Base-by-base conservation (phyloP, 2,113 vertebrate genomes). In the Cercocebus atys region DNA sequence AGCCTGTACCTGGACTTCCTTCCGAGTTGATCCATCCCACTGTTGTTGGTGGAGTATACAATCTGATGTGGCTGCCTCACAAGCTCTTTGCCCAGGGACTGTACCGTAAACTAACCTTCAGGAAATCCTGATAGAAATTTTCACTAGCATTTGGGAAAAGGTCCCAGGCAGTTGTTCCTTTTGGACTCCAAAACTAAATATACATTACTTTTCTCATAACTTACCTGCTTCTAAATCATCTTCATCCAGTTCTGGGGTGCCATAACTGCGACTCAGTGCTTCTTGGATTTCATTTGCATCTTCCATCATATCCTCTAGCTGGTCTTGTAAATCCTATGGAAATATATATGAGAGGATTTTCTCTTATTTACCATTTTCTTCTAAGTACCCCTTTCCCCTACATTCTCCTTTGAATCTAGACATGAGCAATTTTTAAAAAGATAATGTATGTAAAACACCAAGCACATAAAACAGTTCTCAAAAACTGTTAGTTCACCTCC, bases 261-360 rank as follows among this genome's bases (percentile, higher is more conserved):
- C 99, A 11, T 99, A 99, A 98, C 99, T 99, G 35, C 99, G 99
- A 97, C 99, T 98, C 98, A 99, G 93, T 0, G 99, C 99, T 94
- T 99, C 99, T 96, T 99, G 99, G 86, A 99, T 99, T 72, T 99
- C 99, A 72, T 98, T 99, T 82, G 99, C 99, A 76, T 99, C 99
- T 98, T 99, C 99, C 99, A 99, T 99, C 99, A 99, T 99, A 98
- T 99, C 99, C 96, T 99, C 99, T 96, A 99, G 97, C 94, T 99
- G 99, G 95, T 99, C 99, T 98, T 99, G 99, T 89, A 99, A 97
- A 93, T 99, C 99, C 99, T 99, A 97, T 9, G 97, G 50, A 92
- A 93, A 91, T 75, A 84, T 1, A 73, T 13, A 78, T 47, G 40
- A 96, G 40, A 72, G 2, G 9, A 25, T 85, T 94, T 94, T 83